Evolutionary conservation across 2,797 vertebrate species (phyloP).

Genomic region (Rhabdomys pumilio): DNA sequence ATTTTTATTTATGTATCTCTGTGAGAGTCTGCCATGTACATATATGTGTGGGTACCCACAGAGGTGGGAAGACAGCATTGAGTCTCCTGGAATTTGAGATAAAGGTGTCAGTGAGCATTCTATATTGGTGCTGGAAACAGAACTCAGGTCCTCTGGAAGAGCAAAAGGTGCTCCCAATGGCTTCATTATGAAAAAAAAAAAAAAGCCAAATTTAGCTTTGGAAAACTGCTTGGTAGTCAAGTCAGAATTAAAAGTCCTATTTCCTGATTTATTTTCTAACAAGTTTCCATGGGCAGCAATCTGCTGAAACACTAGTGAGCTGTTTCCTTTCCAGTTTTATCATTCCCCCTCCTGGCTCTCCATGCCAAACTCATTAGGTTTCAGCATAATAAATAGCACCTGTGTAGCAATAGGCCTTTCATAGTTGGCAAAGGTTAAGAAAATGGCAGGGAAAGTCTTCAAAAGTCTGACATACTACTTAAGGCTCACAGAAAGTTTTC

Average conservation of each 20-base stretch:
- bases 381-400: slow-evolving; percentile 54
- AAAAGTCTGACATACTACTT: slow-evolving; percentile 59
- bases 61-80: background rate
- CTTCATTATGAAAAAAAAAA: background rate
- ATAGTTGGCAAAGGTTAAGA: slow-evolving; percentile 33
- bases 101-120: background rate
- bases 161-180: background rate
- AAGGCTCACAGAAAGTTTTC: slow-evolving; percentile 59
- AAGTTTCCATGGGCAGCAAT: slow-evolving; percentile 45
- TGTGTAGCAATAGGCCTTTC: slow-evolving; percentile 55
- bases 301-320: slow-evolving; percentile 56
- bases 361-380: slow-evolving; percentile 68
- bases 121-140: background rate
- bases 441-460: slow-evolving; percentile 60
- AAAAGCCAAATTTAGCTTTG: slow-evolving; percentile 2
- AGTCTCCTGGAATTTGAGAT: background rate
- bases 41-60: background rate
- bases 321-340: slow-evolving; percentile 43
- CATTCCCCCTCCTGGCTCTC: background rate
- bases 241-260: slow-evolving; percentile 33
- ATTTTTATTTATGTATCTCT: background rate
- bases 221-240: slow-evolving; percentile 52
- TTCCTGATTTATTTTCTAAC: slow-evolving; percentile 50
- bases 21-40: background rate
- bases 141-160: background rate